Evolutionary conservation across 1,140 invertebrate genomes (phyloP).

Genomic region (Liolophura sinensis): DNA sequence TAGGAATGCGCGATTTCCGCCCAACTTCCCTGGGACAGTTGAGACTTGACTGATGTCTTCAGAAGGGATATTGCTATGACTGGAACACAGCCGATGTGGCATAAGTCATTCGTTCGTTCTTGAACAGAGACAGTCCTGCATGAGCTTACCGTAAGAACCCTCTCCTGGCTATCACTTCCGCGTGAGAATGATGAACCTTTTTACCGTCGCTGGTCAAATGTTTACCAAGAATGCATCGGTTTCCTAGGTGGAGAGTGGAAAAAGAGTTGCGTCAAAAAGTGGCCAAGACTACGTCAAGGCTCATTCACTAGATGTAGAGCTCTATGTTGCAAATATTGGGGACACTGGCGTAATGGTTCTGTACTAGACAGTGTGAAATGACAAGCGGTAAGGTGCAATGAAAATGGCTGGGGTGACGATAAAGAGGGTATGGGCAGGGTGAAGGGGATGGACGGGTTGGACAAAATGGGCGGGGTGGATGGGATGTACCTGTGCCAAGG

Average conservation of each 20-base stretch:
- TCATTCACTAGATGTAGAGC: not conserved
- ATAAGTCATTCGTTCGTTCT: not conserved
- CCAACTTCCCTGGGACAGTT: no score
- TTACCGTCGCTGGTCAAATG: constrained; percentile 40
- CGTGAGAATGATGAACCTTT: constrained; percentile 18
- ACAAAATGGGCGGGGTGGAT: not conserved
- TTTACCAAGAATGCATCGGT: constrained; percentile 51
- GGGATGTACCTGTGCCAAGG: constrained; percentile 42
- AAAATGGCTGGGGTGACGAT: no score
- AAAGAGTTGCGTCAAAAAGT: not conserved
- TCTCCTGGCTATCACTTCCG: constrained; percentile 17
- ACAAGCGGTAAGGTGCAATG: no score
- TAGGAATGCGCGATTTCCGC: not conserved
- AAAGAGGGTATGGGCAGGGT: not conserved
- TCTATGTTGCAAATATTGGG: no score
- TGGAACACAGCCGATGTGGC: no score
- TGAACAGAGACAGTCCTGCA: not conserved
- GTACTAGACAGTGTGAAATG: no score
- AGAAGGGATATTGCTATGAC: no score
- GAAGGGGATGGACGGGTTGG: not conserved
- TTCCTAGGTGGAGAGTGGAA: constrained; percentile 26
- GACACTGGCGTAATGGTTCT: no score
- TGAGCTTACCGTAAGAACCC: constrained; percentile 18
- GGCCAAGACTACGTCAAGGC: not conserved
- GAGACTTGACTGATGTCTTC: no score